Evolutionary conservation across 92 coral and sea anemone species (phyloP), one percentile per base, ranked within the genome.

Genomic region (Pocillopora grandis): DNA sequence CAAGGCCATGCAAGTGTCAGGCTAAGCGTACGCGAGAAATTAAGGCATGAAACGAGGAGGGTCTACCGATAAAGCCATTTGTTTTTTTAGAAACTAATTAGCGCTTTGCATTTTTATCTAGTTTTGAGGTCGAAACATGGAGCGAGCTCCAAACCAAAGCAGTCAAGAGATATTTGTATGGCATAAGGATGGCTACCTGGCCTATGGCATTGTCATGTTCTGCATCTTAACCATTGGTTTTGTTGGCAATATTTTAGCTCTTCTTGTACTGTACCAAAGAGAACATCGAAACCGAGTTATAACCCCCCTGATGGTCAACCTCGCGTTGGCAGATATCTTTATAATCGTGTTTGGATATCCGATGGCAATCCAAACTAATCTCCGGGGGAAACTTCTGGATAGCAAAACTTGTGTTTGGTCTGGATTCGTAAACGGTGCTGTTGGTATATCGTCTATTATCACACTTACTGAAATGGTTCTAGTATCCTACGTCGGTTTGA

Each of bases 291-390:
- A 62, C 31, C 79, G 81, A 33, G 33, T 20, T 0, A 37, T 87
- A 9, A 64, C 89, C 17, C 90, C 90, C n/a, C 72, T 87, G 7
- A 81, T 90, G 93, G 31, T 90, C 55, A 90, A 89, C 76, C 82
- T 89, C 12, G 90, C 92, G 2, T 19, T 86, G 35, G 92, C 92
- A 8, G 87, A 76, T 59, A 82, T 87, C 19, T 58, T 87, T 20
- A 90, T 90, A 23, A 68, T 83, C 16, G 49, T 75, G 12, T 76
- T 82, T 56, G 90, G 92, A 1, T 86, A 90, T 48, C 92, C 92
- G 10, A 18, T 82, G 15, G 66, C 76, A 35, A 61, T 90, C 20
- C 77, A 80, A 62, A 70, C 76, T 69, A 87, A 77, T 70, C 37
- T 90, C 9, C 13, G 64, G 1, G 77, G 72, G 35, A 18, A 49